Evolutionary conservation across 35 echinoderm and acorn worm genomes (phyloP).

Genomic region (Amphiura filiformis): DNA sequence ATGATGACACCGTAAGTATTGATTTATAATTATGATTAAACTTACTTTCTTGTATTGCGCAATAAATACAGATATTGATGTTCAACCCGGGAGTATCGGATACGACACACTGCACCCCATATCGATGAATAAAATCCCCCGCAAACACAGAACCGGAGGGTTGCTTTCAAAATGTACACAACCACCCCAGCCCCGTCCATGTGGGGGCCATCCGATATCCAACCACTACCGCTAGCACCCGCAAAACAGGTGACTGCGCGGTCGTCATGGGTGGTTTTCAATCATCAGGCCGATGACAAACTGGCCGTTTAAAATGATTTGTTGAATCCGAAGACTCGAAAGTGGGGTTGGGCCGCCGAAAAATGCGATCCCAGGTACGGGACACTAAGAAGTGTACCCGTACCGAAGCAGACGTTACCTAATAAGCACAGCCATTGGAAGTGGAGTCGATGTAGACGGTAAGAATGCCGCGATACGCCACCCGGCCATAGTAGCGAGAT

Average conservation of each 20-base stretch:
- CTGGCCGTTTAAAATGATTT: neutral
- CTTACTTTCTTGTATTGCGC: too few species aligned
- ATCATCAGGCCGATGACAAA: neutral
- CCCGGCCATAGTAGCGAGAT: constrained; percentile 4
- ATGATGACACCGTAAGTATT: too few species aligned
- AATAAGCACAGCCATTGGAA: neutral
- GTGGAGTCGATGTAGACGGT: neutral
- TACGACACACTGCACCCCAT: too few species aligned
- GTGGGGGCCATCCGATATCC: constrained; percentile 3
- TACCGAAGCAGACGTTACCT: neutral
- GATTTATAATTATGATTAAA: too few species aligned
- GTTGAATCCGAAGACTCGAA: neutral
- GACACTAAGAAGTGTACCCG: neutral
- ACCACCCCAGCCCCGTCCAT: neutral
- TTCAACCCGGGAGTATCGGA: too few species aligned
- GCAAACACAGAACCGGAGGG: neutral
- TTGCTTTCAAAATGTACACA: neutral
- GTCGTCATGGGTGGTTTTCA: neutral
- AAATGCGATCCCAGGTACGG: too few species aligned
- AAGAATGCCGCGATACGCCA: neutral
- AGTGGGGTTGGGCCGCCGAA: too few species aligned
- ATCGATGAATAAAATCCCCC: neutral
- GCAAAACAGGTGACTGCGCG: neutral
- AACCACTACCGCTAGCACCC: neutral
- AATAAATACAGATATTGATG: too few species aligned